phyloP scores from a whole-genome alignment of 1,140 invertebrate species.

The Phenacoccus solenopsis region DNA sequence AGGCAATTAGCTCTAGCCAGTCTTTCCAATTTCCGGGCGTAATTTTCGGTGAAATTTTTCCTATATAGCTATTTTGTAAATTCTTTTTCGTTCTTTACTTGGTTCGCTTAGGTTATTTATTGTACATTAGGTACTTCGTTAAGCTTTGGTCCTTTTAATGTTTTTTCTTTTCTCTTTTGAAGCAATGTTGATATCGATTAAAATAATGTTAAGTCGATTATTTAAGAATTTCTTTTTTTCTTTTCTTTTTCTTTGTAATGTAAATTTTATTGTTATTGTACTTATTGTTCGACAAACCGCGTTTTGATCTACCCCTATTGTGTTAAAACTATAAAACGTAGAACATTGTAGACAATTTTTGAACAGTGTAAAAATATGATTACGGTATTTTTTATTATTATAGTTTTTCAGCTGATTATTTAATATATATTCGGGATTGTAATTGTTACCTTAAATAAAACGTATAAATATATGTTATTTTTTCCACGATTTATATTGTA shows the following conservation, averaged over 20 bases:
- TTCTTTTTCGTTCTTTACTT: no score
- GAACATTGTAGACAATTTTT: conserved; percentile 8
- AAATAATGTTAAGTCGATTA: background rate
- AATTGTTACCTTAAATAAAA: conserved; percentile 18
- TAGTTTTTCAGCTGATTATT: conserved; percentile 12
- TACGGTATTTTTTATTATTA: conserved; percentile 2
- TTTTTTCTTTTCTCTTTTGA: background rate
- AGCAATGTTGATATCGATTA: conserved; percentile 1
- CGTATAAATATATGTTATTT: conserved; percentile 17
- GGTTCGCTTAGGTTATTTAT: background rate
- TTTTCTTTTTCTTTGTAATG: background rate
- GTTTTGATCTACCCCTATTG: conserved; percentile 6
- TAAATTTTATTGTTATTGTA: conserved; percentile 13
- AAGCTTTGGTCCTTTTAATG: background rate
- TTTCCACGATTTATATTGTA: background rate
- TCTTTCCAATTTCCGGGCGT: background rate
- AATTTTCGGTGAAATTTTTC: background rate
- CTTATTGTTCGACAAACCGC: background rate
- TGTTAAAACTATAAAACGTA: conserved; percentile 5
- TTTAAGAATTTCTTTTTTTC: conserved; percentile 7
- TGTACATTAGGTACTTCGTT: background rate
- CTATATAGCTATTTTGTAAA: background rate
- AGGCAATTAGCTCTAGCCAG: background rate
- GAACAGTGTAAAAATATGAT: conserved; percentile 11
- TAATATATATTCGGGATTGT: conserved; percentile 16